phyloP scores from a whole-genome alignment of 2,888 invertebrate genomes.

The Mythimna ferrago region DNA sequence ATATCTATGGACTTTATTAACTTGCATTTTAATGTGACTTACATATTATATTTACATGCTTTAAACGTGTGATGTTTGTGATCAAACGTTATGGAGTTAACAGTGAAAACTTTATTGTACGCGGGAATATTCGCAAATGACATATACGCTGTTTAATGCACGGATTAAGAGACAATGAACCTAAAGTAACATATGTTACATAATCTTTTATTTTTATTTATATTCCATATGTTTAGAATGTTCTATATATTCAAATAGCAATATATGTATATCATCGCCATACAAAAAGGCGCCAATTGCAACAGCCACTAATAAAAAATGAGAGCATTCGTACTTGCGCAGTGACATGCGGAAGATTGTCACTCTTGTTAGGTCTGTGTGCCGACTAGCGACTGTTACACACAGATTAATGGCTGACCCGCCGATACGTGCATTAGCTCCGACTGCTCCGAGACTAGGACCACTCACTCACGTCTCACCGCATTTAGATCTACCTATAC shows the following conservation, averaged over 20 bases:
- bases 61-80: constrained; percentile 10
- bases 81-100: constrained; percentile 1
- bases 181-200: not conserved
- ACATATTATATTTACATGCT: constrained; percentile 14
- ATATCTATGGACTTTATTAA: constrained; percentile 51
- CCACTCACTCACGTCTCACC: constrained; percentile 27
- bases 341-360: constrained; percentile 37
- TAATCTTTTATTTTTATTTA: not conserved
- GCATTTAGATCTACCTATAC: not conserved
- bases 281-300: not conserved
- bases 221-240: not conserved
- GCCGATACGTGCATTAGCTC: constrained; percentile 4
- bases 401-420: constrained; percentile 29
- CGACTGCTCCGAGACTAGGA: not conserved
- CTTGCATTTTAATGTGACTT: constrained; percentile 43
- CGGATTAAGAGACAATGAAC: not conserved
- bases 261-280: not conserved
- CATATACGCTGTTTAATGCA: not conserved
- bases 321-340: constrained; percentile 15
- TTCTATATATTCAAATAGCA: not conserved
- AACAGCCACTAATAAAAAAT: constrained; percentile 6
- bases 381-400: constrained; percentile 14
- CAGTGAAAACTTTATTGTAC: not conserved
- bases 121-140: not conserved
- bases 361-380: constrained; percentile 16